Evolutionary conservation across 2,113 vertebrate species (phyloP).

Genomic region (Sitta europaea): DNA sequence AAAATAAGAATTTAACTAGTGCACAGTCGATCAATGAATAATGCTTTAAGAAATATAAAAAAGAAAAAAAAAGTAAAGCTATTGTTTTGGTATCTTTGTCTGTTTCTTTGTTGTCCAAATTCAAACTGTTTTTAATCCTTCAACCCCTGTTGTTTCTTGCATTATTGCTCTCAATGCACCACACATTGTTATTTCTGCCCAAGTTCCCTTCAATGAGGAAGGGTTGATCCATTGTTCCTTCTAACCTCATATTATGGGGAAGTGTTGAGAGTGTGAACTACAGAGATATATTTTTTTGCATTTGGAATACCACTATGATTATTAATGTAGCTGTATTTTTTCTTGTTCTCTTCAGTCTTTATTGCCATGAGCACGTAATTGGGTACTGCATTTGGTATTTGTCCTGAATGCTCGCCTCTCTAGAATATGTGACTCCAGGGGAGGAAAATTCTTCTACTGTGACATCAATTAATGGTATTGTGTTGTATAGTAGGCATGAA

Average conservation of each 20-base stretch:
- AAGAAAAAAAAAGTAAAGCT: not conserved
- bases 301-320: not conserved
- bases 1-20: conserved; percentile 42
- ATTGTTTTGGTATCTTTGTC: conserved; percentile 37
- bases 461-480: conserved; percentile 44
- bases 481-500: conserved; percentile 26
- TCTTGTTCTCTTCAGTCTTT: not conserved
- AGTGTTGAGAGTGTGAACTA: not conserved
- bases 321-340: conserved; percentile 37
- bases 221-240: conserved; percentile 18
- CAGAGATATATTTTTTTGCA: not conserved
- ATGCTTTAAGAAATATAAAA: conserved; percentile 34
- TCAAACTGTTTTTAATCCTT: conserved; percentile 54
- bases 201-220: conserved; percentile 58
- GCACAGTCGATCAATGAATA: not conserved
- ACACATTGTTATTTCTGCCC: conserved; percentile 64
- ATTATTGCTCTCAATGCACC: conserved; percentile 35
- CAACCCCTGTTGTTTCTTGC: conserved; percentile 50
- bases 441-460: conserved; percentile 46
- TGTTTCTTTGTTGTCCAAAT: conserved; percentile 42
- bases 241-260: not conserved
- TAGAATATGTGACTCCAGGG: not conserved
- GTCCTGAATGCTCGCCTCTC: not conserved
- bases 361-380: not conserved
- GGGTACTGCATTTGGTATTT: conserved; percentile 23